Conservation (phyloP, 2,888 invertebrate genomes). For the Dusona sp. region DNA sequence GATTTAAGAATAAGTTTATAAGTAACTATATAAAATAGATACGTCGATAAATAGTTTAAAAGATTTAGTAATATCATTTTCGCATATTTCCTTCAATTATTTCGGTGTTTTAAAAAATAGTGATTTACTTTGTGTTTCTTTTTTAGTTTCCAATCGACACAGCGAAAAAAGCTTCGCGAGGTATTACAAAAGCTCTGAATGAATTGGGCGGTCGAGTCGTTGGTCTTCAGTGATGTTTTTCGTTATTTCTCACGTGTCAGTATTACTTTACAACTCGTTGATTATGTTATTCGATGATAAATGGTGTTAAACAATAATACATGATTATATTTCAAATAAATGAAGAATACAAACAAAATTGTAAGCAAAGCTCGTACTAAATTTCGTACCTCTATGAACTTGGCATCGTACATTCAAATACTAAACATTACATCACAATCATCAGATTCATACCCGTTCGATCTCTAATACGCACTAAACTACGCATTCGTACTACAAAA, state of each 20-base stretch:
- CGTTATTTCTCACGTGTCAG: conserved; percentile 29
- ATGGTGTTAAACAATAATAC: conserved; percentile 51
- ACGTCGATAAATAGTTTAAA: not conserved
- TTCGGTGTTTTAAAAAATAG: not conserved
- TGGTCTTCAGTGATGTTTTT: conserved; percentile 85
- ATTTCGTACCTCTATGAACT: conserved; percentile 28
- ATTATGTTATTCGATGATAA: conserved; percentile 39
- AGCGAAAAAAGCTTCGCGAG: conserved; percentile 85
- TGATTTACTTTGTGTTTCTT: conserved; percentile 51
- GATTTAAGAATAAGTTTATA: not conserved
- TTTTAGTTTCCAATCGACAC: conserved; percentile 86
- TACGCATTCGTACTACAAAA: conserved; percentile 28
- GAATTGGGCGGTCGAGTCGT: conserved; percentile 86
- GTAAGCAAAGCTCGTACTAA: conserved; percentile 36
- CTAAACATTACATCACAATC: conserved; percentile 21
- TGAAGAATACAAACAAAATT: conserved; percentile 20
- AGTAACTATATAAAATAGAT: conserved; percentile 4
- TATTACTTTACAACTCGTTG: conserved; percentile 54
- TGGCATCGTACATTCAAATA: conserved; percentile 15
- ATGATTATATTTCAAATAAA: conserved; percentile 47
- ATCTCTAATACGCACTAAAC: conserved; percentile 4
- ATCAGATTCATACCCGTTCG: conserved; percentile 32
- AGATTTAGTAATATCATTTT: conserved; percentile 18
- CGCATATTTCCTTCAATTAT: not conserved
- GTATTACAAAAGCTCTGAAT: conserved; percentile 86